Evolutionary conservation across 2,113 vertebrate species (phyloP), one percentile per base, ranked within the genome.

Genomic region (Protobothrops flavoviridis): DNA sequence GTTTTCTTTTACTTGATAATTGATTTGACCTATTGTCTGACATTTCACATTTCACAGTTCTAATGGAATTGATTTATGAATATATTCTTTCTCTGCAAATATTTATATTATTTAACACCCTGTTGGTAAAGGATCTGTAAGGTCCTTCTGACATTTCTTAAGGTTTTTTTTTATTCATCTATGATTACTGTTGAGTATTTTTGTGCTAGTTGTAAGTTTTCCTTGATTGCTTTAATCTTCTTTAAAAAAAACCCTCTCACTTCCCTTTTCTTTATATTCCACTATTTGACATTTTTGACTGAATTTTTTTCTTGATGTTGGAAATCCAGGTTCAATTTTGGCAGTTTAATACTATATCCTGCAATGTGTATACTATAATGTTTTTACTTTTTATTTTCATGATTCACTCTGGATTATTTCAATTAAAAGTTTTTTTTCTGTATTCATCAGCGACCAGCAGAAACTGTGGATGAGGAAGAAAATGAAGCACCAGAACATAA

Each of bases 391-490:
- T 93, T 29, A 93, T 90, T 96, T 94, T 45, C n/a, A 57, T 0
- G 0, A 59, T 94, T 90, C 56, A 21, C 26, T 0, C 0, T 52
- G 13, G 91, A 56, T 81, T 2, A 11, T 94, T 90, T 56, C 89
- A 45, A 74, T 95, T 89, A 88, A 91, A 92, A 91, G 4, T 91
- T 61, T 93, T 96, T 89, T 39, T 94, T 96, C 96, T 95, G 59
- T 20, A 86, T 96, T 93, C 29, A 29, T 59, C 94, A 98, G 98
- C 97, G 97, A 48, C 97, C 97, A 90, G 98, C 98, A 95, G 98
- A 98, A 97, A 98, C 96, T 92, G 97, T 98, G 23, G 97, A 98
- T 17, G 98, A 98, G 93, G 98, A 98, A 96, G 98, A 98, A 96
- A 96, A 97, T 20, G 91, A 90, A 85, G 97, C 96, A 93, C 95